Percentiles rank a stretch among this genome's conserved stretches.
phyloP scores from a whole-genome alignment of 2,888 invertebrate species.

The Mantis religiosa region DNA sequence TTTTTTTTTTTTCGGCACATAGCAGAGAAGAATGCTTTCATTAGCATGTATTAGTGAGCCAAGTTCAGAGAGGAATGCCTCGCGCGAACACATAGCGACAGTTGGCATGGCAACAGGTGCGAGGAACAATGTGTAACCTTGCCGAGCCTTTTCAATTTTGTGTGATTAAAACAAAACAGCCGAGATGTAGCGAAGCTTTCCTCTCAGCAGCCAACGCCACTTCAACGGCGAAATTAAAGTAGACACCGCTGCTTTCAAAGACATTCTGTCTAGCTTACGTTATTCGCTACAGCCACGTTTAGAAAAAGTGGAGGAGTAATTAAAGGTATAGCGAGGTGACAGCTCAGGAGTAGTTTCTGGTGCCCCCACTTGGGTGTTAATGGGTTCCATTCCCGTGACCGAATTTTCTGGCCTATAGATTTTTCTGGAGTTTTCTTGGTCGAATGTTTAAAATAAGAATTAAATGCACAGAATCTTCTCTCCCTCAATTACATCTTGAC shows the following conservation, averaged over 20 bases:
- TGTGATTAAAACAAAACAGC: background rate
- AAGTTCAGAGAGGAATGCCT: background rate
- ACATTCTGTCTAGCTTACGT: background rate
- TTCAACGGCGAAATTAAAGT: background rate
- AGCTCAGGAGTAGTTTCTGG: too few relatives aligned
- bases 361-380: too few relatives aligned
- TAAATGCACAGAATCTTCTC: too few relatives aligned
- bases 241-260: background rate
- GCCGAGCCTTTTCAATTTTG: background rate
- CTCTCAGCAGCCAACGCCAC: background rate
- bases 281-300: background rate
- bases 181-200: background rate
- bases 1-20: background rate
- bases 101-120: background rate
- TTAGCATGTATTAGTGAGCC: background rate
- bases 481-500: too few relatives aligned
- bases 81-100: background rate
- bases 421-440: too few relatives aligned
- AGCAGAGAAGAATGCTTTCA: background rate
- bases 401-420: too few relatives aligned
- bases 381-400: too few relatives aligned
- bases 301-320: too few relatives aligned
- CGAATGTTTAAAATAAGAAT: too few relatives aligned
- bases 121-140: background rate
- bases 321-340: too few relatives aligned